Evolutionary conservation across 1,140 invertebrate genomes (phyloP).

Genomic region (Caenorhabditis inopinata): DNA sequence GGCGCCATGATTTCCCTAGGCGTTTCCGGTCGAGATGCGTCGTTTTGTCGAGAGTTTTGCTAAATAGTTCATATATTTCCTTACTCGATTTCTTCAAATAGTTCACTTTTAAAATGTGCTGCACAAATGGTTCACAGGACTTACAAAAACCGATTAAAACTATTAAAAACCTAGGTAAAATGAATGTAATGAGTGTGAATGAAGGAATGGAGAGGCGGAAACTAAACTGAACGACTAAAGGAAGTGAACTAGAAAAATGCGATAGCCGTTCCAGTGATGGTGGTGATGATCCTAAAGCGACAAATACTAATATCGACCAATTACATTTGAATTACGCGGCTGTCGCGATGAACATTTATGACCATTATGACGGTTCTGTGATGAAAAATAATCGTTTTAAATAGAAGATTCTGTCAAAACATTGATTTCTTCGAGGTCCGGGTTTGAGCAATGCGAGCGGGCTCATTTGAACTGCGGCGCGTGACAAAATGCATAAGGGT

Average conservation of each 20-base stretch:
- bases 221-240: conserved; percentile 13
- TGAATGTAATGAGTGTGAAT: not conserved
- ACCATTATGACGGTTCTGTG: conserved; percentile 18
- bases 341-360: conserved; percentile 32
- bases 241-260: not conserved
- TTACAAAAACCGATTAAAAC: conserved; percentile 8
- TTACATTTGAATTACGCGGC: conserved; percentile 16
- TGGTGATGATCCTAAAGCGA: not conserved
- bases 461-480: too few species aligned
- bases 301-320: not conserved
- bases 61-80: too few species aligned
- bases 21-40: not conserved
- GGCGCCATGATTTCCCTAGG: not conserved
- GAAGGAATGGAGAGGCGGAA: not conserved
- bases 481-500: too few species aligned
- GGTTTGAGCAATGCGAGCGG: too few species aligned
- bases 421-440: too few species aligned
- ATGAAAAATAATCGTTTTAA: too few species aligned
- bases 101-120: not conserved
- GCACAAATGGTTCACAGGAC: not conserved
- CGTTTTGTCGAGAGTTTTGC: conserved; percentile 26
- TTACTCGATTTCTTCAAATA: too few species aligned
- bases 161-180: conserved; percentile 7
- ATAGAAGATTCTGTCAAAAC: too few species aligned
- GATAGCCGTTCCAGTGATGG: not conserved